Base-by-base conservation (phyloP, 2,113 vertebrate genomes). In the Synchiropus splendidus region DNA sequence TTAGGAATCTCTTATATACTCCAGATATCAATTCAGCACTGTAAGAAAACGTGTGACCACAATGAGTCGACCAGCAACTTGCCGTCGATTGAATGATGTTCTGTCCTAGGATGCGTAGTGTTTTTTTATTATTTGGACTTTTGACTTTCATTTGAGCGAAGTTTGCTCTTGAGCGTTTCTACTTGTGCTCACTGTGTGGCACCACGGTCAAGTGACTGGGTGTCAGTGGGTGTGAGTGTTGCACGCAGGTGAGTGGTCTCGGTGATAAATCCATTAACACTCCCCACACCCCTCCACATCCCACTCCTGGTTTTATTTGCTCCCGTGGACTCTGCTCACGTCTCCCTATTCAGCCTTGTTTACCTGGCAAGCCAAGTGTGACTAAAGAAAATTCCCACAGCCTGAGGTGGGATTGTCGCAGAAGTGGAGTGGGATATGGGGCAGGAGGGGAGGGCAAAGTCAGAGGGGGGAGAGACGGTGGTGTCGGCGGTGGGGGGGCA, bases 341-440 rank as follows among this genome's bases (percentile, higher is more conserved):
- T 73, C 76, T 70, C 75, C 77, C 67, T 66, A 81, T 84, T 73
- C 77, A 78, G 75, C 66, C 80, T 85, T 91, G 90, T 93, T 94
- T 93, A 92, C 89, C 88, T 89, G 88, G 78, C 82, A 90, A 92
- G 79, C 82, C 83, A 72, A 85, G 89, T 91, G 89, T 89, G 87
- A 92, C 87, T 85, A 87, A 90, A 90, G 83, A 83, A 90, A 89
- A 85, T 85, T 89, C 88, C 89, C 88, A 83, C 77, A 84, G 86
- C 83, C 85, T 81, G 85, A 70, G 74, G 83, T 75, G 69, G 82
- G 83, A 85, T 82, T 80, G 55, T 10, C 59, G 70, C 56, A 43
- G 53, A 35, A 64, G 64, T 51, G 45, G 42, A 55, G 39, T 46
- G 74, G 45, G 47, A 11, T 2, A 31, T 12, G 21, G 31, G 12